Percentiles rank a stretch among this genome's conserved stretches.
These are phyloP conservation scores for Apamea crenata DNA, from an alignment of 2,888 invertebrate species.

Conservation along the genomic window DNA sequence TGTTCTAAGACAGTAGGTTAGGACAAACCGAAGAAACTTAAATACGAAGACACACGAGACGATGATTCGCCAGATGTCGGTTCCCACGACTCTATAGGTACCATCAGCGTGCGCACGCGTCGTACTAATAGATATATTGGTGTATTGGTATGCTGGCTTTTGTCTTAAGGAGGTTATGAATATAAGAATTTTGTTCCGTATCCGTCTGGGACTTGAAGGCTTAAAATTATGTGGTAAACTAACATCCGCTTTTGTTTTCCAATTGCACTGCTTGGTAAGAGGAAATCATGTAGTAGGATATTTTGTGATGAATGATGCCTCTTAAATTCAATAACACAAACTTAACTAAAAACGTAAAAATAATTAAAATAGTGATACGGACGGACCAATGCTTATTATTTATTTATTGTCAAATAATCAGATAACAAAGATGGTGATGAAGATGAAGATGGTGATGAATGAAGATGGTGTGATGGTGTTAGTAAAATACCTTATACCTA, in stretches of 20 bases:
- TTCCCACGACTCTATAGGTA: conserved; percentile 65
- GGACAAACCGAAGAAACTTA: conserved; percentile 51
- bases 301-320: not conserved
- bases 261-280: not conserved
- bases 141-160: conserved; percentile 30
- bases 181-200: conserved; percentile 34
- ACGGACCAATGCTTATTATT: not conserved
- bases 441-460: no score
- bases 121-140: conserved; percentile 24
- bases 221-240: not conserved
- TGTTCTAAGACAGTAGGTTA: conserved; percentile 36
- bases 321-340: not conserved
- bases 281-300: not conserved
- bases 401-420: no score
- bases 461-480: no score
- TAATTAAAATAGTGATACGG: not conserved
- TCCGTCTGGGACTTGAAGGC: not conserved
- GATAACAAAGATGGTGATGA: no score
- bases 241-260: not conserved
- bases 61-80: conserved; percentile 44
- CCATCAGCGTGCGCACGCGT: conserved; percentile 30
- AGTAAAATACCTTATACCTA: no score
- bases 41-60: conserved; percentile 6
- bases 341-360: not conserved
- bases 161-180: conserved; percentile 31